Base-by-base conservation (phyloP, 2,797 vertebrate species). In the Paedocypris micromegethes region DNA sequence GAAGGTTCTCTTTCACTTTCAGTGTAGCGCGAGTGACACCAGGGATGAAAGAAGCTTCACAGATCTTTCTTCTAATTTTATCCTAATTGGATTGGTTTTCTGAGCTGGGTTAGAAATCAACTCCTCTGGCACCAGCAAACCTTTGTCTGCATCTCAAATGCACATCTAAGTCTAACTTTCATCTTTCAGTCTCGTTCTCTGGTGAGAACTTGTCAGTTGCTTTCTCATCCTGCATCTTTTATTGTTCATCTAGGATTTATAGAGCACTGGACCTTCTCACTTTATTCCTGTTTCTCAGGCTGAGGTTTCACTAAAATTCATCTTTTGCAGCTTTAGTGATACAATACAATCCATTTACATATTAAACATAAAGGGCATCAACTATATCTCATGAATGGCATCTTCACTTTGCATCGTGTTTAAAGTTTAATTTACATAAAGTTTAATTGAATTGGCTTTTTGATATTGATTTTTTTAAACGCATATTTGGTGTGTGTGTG, bases 31-130 rank as follows among this genome's bases (percentile, higher is more conserved):
- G 47, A 58, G 60, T 51, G 52, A 50, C 74, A 75, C 73, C 67
- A 64, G 73, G 73, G 73, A 68, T 64, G 58, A 55, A 64, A 71
- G 64, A 66, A 78, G 72, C 73, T 71, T 64, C 57, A 79, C 73
- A 74, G 63, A 60, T 72, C 73, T 73, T 62, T 65, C 69, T 66
- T 53, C 61, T 77, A 79, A 79, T 77, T 77, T 72, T 45, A 38
- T 51, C 67, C 72, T 77, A 79, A 79, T 79, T 75, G 72, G 73
- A 77, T 77, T 77, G 72, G 66, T 72, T 79, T 63, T 77, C 63
- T 45, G 56, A 48, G 58, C 61, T 64, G 59, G 75, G 70, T 67
- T 75, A 52, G 61, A 77, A 67, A 75, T 72, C 78, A 77, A 64
- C 70, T 79, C 75, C 73, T 68, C 65, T 77, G 75, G 73, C 70